A percentile compares a stretch with the other conserved stretches of the same genome.
Conservation (phyloP, 2,888 invertebrate species). For the Drosophila prostipennis region DNA sequence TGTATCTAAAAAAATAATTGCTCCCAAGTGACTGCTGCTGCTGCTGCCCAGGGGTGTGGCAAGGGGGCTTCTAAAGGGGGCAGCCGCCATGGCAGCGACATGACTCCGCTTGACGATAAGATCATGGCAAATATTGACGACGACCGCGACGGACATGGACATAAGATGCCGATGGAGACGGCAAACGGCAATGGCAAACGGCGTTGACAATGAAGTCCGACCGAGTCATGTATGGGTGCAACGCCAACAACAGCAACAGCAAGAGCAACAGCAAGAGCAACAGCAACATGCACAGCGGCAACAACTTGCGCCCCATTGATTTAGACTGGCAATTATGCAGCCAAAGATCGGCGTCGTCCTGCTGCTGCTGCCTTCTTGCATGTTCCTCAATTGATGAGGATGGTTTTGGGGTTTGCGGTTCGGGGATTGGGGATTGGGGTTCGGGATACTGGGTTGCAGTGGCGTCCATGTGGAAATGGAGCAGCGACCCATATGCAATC, state of each 20-base stretch:
- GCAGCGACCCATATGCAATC: slow-evolving; percentile 64
- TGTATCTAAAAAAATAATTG: slow-evolving; percentile 74
- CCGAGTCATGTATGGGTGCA: slow-evolving; percentile 56
- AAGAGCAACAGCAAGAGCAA: not conserved
- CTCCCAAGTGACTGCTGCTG: slow-evolving; percentile 61
- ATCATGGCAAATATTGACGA: slow-evolving; percentile 76
- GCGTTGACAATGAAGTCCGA: slow-evolving; percentile 54
- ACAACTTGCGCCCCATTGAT: slow-evolving; percentile 66
- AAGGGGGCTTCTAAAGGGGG: slow-evolving; percentile 5
- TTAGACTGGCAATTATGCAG: slow-evolving; percentile 78
- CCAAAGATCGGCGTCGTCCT: slow-evolving; percentile 49
- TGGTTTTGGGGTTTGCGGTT: slow-evolving; percentile 51
- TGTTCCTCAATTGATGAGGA: slow-evolving; percentile 43
- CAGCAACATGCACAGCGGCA: slow-evolving; percentile 45
- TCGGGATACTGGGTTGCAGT: slow-evolving; percentile 35
- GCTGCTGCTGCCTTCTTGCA: slow-evolving; percentile 46
- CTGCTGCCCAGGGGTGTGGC: slow-evolving; percentile 20
- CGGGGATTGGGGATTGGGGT: slow-evolving; percentile 55
- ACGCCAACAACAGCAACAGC: slow-evolving; percentile 36
- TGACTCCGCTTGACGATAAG: slow-evolving; percentile 76
- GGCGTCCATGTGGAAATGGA: slow-evolving; percentile 62
- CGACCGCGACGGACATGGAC: slow-evolving; percentile 46
- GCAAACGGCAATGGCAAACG: slow-evolving; percentile 32
- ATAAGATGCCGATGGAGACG: slow-evolving; percentile 41
- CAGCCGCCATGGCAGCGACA: slow-evolving; percentile 70